phyloP scores from a whole-genome alignment of 1,140 invertebrate genomes.

The Dreissena polymorpha region DNA sequence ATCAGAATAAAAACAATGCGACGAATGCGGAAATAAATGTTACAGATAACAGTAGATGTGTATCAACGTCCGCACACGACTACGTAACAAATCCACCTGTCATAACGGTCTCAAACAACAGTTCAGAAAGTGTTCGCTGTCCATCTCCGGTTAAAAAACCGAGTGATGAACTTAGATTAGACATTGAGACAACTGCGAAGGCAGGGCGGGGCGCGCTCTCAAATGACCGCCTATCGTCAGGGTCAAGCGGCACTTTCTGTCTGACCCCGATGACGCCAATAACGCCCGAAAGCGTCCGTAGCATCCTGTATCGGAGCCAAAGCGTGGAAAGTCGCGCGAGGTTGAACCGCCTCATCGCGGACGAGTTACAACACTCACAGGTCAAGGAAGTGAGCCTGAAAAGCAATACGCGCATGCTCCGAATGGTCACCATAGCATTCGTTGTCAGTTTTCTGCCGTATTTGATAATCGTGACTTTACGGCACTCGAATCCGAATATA shows the following conservation, averaged over 20 bases:
- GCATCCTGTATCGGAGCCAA: slow-evolving; percentile 42
- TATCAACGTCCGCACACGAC: too few species aligned
- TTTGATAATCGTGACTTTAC: slow-evolving; percentile 34
- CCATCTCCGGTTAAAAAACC: background rate
- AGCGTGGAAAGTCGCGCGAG: slow-evolving; percentile 49
- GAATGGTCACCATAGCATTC: slow-evolving; percentile 55
- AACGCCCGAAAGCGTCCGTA: slow-evolving; percentile 32
- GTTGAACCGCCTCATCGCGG: slow-evolving; percentile 42
- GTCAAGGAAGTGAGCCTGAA: slow-evolving; percentile 49
- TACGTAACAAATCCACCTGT: too few species aligned
- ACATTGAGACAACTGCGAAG: background rate
- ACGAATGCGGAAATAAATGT: background rate
- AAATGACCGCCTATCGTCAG: slow-evolving; percentile 17
- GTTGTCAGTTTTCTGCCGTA: slow-evolving; percentile 50
- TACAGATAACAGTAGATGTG: background rate
- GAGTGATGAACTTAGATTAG: background rate
- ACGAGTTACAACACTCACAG: slow-evolving; percentile 32
- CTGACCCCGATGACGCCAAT: slow-evolving; percentile 32
- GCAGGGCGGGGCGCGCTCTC: background rate
- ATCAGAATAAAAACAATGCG: background rate
- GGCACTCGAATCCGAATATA: slow-evolving; percentile 39
- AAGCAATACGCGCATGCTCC: slow-evolving; percentile 49
- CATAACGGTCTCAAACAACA: background rate
- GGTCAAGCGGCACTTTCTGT: slow-evolving; percentile 3
- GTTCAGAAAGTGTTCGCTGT: background rate